Evolutionary conservation across 2,888 invertebrate genomes (phyloP), one percentile per base, ranked within the genome.

Genomic region (Heliothis peltigera): DNA sequence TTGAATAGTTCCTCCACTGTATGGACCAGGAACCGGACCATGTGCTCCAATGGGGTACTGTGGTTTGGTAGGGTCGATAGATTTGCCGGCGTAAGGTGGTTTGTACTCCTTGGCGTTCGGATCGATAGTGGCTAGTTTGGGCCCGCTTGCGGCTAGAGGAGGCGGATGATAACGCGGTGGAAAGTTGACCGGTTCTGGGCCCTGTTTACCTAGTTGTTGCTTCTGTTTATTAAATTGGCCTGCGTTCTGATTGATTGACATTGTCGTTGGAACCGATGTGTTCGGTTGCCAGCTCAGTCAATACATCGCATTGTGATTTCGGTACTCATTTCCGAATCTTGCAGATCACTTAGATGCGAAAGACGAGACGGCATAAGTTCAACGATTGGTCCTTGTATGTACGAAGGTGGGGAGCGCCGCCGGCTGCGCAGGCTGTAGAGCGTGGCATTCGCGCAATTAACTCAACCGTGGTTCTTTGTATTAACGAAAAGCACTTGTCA

Each of bases 81-180:
- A 77, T 73, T 94, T 94, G n/a, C 86, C 87, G 25, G 83, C 84
- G 87, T 91, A 93, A 71, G 92, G 90, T 74, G 88, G 91, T 90
- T 94, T 94, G 79, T 89, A 92, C 88, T 93, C 94, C 78, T 93
- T 93, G 77, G 88, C 88, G 83, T 95, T 86, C 80, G 95, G 86
- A 84, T 95, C 94, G 86, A 96, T 95, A 91, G 97, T 97, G 80
- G 96, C 92, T 85, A 96, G 96, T 70, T 97, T 97, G 70, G 96
- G 95, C 75, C 95, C 95, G 77, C 93, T 91, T 66, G 96, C 95
- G 78, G 97, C 97, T 87, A 96, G 95, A 77, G 97, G 97, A 72
- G 97, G 97, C 83, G 97, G 97, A 89, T 97, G 97, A 92, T 98
- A 97, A 77, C 97, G 96, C 83, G 97, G 97, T 84, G 97, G 97